Evolutionary conservation across 2,113 vertebrate genomes (phyloP), one percentile per base, ranked within the genome.

Genomic region (Sinocyclocheilus anophthalmus): DNA sequence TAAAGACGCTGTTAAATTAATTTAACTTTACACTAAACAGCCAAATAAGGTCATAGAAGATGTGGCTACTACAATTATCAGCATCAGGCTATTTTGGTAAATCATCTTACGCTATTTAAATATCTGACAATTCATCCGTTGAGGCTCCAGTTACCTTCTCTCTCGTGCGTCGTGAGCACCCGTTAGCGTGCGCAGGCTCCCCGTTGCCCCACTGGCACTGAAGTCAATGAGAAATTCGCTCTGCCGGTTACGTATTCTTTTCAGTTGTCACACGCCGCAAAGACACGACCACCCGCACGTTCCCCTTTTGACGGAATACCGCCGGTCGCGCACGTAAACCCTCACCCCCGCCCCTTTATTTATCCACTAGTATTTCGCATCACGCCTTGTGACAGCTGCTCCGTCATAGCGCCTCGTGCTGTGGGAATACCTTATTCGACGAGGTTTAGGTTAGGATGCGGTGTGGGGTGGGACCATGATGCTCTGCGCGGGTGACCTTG

Each of bases 401-500:
- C 14, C 75, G 81, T 86, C 77, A 88, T 16, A n/a, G 59, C 69
- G 37, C 14, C 84, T 80, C 50, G 84, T 72, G 76, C 59, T 72
- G 76, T 61, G n/a, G 61, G 59, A 39, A 78, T 24, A 67, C 59
- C 13, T 53, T 85, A 85, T 69, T 85, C 65, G 37, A 37, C 59
- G 50, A 67, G 53, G 26, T 63, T 55, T 67, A 1, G 57, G 42
- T 42, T 37, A 39, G 63, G 42, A 55, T 63, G 67, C 53, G 39
- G 33, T 50, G 37, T 55, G 42, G 76, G 80, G 53, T 16, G 72
- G 57, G 61, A 24, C 1, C 48, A 88, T 92, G 45, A 92, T 93
- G 92, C 90, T 14, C 86, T 82, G 78, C 91, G 84, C 73, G 11
- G 33, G 86, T 90, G 94, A 95, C 94, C 94, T 94, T 95, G 92